Conservation (phyloP, 1,140 invertebrate species). For the Drosophila watanabei region DNA sequence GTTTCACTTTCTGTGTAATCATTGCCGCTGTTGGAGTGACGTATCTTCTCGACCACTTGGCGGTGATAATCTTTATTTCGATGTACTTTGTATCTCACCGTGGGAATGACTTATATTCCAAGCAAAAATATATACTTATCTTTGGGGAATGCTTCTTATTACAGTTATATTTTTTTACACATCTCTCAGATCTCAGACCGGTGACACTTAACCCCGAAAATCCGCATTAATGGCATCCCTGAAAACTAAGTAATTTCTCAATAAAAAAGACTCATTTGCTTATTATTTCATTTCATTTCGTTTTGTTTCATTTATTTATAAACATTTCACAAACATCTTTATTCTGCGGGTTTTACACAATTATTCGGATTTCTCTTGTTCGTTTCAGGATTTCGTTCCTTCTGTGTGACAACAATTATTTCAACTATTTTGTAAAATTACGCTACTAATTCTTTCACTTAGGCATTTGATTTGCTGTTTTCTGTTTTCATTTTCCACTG, state of each 20-base stretch:
- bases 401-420: slow-evolving; percentile 79
- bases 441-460: slow-evolving; percentile 62
- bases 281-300: slow-evolving; percentile 49
- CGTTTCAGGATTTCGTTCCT: slow-evolving; percentile 40
- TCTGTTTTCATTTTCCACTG: slow-evolving; percentile 25
- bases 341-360: slow-evolving; percentile 74
- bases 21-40: background rate
- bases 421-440: slow-evolving; percentile 83
- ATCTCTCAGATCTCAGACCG: too few species aligned
- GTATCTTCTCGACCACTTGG: background rate
- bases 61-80: background rate
- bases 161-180: background rate
- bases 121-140: background rate
- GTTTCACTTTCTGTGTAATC: background rate
- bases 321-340: slow-evolving; percentile 82
- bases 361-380: slow-evolving; percentile 56
- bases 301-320: slow-evolving; percentile 73
- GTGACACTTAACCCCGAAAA: background rate
- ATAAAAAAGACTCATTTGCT: slow-evolving; percentile 22
- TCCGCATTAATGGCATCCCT: too few species aligned
- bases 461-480: slow-evolving; percentile 40
- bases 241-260: background rate
- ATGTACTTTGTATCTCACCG: background rate
- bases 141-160: background rate
- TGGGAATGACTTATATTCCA: background rate